A percentile compares a stretch with the other conserved stretches of the same genome.
These are phyloP conservation scores for Trichomalopsis sarcophagae DNA, from an alignment of 1,140 invertebrate genomes.

Conservation along the genomic window DNA sequence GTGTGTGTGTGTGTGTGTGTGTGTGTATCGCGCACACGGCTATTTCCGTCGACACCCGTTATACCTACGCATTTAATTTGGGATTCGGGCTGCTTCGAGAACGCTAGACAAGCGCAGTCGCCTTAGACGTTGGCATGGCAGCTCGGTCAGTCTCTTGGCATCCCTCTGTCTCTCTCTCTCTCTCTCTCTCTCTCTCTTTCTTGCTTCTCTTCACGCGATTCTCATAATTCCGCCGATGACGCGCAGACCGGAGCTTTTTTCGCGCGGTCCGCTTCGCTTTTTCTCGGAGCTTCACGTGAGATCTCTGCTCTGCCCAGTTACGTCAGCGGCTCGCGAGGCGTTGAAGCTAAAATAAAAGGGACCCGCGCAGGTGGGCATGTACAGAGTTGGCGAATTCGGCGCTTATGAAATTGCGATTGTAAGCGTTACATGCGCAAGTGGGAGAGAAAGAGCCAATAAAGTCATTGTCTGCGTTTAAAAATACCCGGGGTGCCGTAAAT, in stretches of 20 bases:
- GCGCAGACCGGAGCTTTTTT: neutral
- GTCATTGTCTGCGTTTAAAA: neutral
- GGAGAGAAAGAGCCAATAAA: neutral
- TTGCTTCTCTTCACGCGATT: neutral
- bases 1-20: neutral
- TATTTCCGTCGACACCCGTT: slow-evolving; percentile 43
- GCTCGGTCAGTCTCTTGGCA: slow-evolving; percentile 39
- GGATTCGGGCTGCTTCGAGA: slow-evolving; percentile 54
- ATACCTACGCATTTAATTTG: slow-evolving; percentile 53
- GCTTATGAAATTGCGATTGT: neutral
- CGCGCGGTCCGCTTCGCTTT: neutral
- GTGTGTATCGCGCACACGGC: neutral
- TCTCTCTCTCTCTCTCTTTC: slow-evolving; percentile 15
- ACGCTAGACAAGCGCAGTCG: slow-evolving; percentile 43
- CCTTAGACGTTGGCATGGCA: slow-evolving; percentile 34
- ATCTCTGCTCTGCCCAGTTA: neutral
- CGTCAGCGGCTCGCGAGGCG: neutral
- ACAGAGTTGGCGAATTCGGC: neutral
- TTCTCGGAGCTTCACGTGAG: neutral
- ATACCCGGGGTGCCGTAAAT: neutral
- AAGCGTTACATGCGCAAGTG: no score
- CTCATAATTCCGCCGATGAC: neutral
- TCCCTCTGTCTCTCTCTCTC: slow-evolving; percentile 22
- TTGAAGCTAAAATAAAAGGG: neutral
- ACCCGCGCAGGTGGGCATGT: neutral